Percentiles rank a stretch among this genome's conserved stretches.
phyloP scores from a whole-genome alignment of 2,113 vertebrate species.

The Bagarius yarrelli region DNA sequence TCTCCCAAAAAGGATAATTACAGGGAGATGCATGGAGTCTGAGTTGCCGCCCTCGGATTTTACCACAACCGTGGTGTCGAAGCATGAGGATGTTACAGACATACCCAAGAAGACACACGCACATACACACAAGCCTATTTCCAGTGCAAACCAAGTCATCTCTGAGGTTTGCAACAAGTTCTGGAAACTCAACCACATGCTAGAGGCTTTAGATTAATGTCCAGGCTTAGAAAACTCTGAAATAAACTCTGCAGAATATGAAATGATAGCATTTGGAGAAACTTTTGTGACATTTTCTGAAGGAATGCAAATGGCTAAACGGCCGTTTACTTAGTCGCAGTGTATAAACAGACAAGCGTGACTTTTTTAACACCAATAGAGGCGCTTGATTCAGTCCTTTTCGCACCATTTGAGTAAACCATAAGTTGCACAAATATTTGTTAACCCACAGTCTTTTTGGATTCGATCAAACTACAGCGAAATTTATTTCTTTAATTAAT shows the following conservation, averaged over 20 bases:
- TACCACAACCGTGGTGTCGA: conserved; percentile 58
- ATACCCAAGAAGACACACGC: conserved; percentile 36
- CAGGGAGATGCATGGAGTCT: conserved; percentile 67
- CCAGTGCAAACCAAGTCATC: conserved; percentile 21
- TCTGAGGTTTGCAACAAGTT: conserved; percentile 18
- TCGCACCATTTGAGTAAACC: background rate
- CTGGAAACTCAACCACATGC: conserved; percentile 32
- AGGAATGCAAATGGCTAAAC: background rate
- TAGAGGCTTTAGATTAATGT: conserved; percentile 22
- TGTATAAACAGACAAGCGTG: background rate
- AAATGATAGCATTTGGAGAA: background rate
- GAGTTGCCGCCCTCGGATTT: conserved; percentile 64
- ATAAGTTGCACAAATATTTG: background rate
- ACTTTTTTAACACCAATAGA: background rate
- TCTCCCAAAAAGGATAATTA: conserved; percentile 65
- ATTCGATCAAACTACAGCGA: background rate
- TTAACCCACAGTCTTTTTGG: background rate
- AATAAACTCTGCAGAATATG: conserved; percentile 4
- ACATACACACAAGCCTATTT: conserved; percentile 37
- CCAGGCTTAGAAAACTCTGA: background rate
- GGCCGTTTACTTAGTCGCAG: background rate
- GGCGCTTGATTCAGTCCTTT: background rate
- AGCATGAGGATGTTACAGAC: conserved; percentile 43
- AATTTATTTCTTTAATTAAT: background rate
- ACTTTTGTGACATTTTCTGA: background rate